These are phyloP conservation scores for Heliconius aoede DNA, from an alignment of 2,888 invertebrate genomes.

Conservation along the genomic window DNA sequence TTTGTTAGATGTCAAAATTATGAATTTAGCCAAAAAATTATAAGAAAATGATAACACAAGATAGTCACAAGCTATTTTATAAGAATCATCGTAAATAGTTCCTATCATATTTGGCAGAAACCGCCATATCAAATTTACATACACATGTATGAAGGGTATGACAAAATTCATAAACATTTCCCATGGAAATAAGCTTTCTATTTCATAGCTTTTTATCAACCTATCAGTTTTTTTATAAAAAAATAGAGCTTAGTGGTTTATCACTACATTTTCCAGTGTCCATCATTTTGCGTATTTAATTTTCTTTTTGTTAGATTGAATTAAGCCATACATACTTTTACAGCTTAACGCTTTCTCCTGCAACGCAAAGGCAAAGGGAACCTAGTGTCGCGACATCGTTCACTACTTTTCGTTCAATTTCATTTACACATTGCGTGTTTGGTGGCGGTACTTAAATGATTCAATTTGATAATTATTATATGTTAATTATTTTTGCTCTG, in stretches of 20 bases:
- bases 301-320: background rate
- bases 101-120: conserved; percentile 42
- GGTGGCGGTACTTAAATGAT: too few species aligned
- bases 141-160: conserved; percentile 27
- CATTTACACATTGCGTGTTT: background rate
- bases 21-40: too few species aligned
- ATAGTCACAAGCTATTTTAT: too few species aligned
- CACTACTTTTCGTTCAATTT: background rate
- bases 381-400: background rate
- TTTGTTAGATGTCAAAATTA: too few species aligned
- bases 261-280: background rate
- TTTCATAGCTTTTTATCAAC: background rate
- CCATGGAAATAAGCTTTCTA: background rate
- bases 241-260: background rate
- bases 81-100: too few species aligned
- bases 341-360: too few species aligned
- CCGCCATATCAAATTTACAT: conserved; percentile 38
- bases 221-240: background rate
- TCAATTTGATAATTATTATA: too few species aligned
- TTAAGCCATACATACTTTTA: background rate
- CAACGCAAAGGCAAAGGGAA: too few species aligned
- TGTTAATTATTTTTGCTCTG: too few species aligned
- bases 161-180: conserved; percentile 23
- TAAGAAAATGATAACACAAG: background rate
- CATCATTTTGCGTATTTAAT: background rate